These are phyloP conservation scores for Andrena bicolor DNA, from an alignment of 2,888 invertebrate species.

Conservation along the genomic window DNA sequence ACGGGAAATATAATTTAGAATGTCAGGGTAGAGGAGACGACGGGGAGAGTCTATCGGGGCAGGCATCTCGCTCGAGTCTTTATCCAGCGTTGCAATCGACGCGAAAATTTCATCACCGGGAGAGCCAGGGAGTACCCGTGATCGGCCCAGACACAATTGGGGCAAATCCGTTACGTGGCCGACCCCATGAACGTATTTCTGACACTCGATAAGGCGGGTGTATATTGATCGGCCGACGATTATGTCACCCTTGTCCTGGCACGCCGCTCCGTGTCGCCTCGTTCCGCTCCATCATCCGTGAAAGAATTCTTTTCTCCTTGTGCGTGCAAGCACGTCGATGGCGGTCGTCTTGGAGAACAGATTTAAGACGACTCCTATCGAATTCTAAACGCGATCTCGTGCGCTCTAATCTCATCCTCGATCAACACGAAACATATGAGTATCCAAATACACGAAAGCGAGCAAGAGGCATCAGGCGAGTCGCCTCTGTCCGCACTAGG, in stretches of 20 bases:
- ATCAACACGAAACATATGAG: background rate
- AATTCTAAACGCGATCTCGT: background rate
- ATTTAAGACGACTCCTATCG: background rate
- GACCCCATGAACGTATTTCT: slow-evolving; percentile 48
- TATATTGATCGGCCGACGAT: slow-evolving; percentile 63
- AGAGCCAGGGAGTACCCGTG: slow-evolving; percentile 38
- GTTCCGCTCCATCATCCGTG: slow-evolving; percentile 22
- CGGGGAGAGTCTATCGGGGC: slow-evolving; percentile 13
- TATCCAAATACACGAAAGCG: no score
- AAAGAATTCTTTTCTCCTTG: slow-evolving; percentile 35
- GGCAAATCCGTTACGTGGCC: slow-evolving; percentile 60
- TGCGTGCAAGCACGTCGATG: background rate
- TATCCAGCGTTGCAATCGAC: slow-evolving; percentile 36
- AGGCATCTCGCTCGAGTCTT: slow-evolving; percentile 23
- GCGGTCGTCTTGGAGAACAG: background rate
- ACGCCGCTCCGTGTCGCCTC: slow-evolving; percentile 11
- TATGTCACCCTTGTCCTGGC: slow-evolving; percentile 61
- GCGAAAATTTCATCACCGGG: slow-evolving; percentile 49
- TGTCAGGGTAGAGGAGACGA: slow-evolving; percentile 8
- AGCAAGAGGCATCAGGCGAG: no score
- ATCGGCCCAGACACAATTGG: slow-evolving; percentile 63
- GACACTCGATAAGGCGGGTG: slow-evolving; percentile 54
- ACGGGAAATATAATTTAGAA: slow-evolving; percentile 30
- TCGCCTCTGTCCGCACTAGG: no score
- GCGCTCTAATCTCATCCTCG: no score